Evolutionary conservation across 1,140 invertebrate species (phyloP), one percentile per base, ranked within the genome.

Genomic region (Drosophila novamexicana): DNA sequence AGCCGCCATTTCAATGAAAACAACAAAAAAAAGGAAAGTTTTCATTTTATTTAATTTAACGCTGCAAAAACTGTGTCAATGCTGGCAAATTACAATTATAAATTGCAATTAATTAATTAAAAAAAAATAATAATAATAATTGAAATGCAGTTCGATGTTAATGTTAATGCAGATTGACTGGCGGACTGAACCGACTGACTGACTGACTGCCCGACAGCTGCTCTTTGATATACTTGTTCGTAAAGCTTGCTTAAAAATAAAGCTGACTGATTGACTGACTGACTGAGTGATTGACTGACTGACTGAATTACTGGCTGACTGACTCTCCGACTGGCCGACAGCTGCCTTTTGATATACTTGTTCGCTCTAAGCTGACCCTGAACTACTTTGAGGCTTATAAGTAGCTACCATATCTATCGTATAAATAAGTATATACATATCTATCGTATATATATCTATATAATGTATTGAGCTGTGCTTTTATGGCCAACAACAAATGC

Each of bases 91-190:
- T 73, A 44, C 56, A 58, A 58, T 58, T 45, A 73, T 40, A 54
- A 67, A 59, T 59, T 73, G 70, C 56, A 73, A 67, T 73, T 73
- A 73, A 73, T 73, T 67, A 73, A 73, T 67, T 73, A 53, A 57
- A 29, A 52, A 29, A 49, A 10, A 45, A 6, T n/a, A 50, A 40
- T 67, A 10, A 8, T 3, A 50, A 40, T 67, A 66, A 73, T 73
- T 73, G 42, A 53, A 73, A 67, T 67, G 63, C 67, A 70, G 39
- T 32, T 36, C 58, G n/a, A 18, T 29, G 50, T 45, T 18, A 29
- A 54, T 53, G 32, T 63, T 53, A 70, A 69, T 53, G 59, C 56
- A 39, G 22, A 58, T 56, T 64, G 62, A 53, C 36, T 9, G 10
- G 52, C 50, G 52, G 66, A 68, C 16, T 45, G 63, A 67, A 44